Conservation (phyloP, 2,113 vertebrate genomes). For the Deroptyus accipitrinus region DNA sequence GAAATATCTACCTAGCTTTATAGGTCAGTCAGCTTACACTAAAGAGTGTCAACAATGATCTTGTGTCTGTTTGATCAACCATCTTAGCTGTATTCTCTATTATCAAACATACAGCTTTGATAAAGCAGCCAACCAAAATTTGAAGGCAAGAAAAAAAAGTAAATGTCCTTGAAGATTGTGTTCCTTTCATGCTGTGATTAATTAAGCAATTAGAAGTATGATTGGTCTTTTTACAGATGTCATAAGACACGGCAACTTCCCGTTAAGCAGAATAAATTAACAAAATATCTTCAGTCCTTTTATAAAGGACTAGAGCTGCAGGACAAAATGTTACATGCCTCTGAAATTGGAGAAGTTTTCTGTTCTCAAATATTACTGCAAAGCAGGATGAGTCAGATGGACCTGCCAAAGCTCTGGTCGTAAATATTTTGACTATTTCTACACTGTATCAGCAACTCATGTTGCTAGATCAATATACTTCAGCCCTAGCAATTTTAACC, state of each 20-base stretch:
- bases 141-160: background rate
- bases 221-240: conserved; percentile 52
- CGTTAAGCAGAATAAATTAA: conserved; percentile 47
- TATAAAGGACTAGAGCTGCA: background rate
- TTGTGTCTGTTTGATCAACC: background rate
- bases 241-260: conserved; percentile 38
- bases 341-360: background rate
- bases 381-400: conserved; percentile 21
- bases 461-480: background rate
- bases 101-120: background rate
- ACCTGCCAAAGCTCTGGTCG: background rate
- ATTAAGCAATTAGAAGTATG: conserved; percentile 54
- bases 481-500: background rate
- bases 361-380: background rate
- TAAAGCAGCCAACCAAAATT: background rate
- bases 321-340: background rate
- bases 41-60: background rate
- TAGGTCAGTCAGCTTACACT: background rate
- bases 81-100: background rate
- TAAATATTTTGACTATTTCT: conserved; percentile 20
- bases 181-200: conserved; percentile 41
- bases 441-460: background rate
- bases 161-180: conserved; percentile 21
- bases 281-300: background rate
- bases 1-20: background rate